phyloP scores from a whole-genome alignment of 2,888 invertebrate genomes.

The Mactromeris polynyma region DNA sequence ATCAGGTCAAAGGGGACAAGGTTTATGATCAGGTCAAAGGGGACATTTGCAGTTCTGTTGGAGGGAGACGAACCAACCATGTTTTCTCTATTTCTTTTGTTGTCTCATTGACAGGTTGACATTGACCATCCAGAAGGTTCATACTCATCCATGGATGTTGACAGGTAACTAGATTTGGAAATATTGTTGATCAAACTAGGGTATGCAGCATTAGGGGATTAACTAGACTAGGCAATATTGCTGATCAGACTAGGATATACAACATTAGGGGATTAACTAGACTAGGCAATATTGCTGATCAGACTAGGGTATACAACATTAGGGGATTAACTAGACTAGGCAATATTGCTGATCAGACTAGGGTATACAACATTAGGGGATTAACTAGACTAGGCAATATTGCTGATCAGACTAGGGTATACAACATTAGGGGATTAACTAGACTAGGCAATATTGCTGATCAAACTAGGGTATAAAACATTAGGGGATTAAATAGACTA shows the following conservation, averaged over 20 bases:
- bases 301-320: no score
- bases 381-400: no score
- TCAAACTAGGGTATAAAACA: no score
- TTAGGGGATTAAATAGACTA: no score
- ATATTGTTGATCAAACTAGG: background rate
- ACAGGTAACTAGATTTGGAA: conserved; percentile 74
- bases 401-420: no score
- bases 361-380: no score
- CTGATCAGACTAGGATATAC: no score
- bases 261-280: no score
- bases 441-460: background rate
- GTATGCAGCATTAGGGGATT: no score
- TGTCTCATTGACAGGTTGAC: conserved; percentile 75
- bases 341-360: background rate
- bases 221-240: conserved; percentile 10
- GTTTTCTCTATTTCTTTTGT: background rate
- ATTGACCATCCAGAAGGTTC: conserved; percentile 83
- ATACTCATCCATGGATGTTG: conserved; percentile 86
- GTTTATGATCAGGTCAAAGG: no score
- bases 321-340: conserved; percentile 62
- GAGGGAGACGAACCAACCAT: background rate
- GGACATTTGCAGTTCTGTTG: background rate
- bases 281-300: no score
- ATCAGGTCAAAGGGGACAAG: background rate
- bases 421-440: no score